Evolutionary conservation across 2,888 invertebrate species (phyloP).

Genomic region (Himalopsyche tibetana): DNA sequence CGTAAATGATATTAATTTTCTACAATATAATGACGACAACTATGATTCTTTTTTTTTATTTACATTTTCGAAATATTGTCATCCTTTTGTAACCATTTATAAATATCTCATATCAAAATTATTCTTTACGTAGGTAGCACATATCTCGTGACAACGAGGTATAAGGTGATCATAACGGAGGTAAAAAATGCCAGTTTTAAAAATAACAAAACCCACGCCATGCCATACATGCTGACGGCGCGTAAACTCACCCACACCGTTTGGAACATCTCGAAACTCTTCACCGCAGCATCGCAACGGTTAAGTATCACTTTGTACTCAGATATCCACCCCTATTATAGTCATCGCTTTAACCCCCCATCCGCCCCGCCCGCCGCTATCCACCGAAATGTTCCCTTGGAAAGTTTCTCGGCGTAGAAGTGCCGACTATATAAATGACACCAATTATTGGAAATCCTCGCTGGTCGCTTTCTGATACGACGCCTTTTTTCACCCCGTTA

Average conservation of each 20-base stretch:
- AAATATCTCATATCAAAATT: no score
- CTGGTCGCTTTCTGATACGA: conserved; percentile 4
- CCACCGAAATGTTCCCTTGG: conserved; percentile 6
- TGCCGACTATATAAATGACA: conserved; percentile 20
- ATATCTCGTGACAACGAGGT: background rate
- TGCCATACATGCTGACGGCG: background rate
- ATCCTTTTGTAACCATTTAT: no score
- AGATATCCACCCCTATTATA: conserved; percentile 34
- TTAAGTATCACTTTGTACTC: conserved; percentile 30
- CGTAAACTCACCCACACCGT: background rate
- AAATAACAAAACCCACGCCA: background rate
- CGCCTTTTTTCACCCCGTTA: background rate
- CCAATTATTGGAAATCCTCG: conserved; percentile 26
- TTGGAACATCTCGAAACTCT: conserved; percentile 6
- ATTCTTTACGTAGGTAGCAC: no score
- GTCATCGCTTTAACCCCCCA: conserved; percentile 17
- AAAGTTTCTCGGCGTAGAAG: conserved; percentile 1
- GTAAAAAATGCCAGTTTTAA: background rate
- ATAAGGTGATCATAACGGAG: background rate
- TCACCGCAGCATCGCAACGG: conserved; percentile 20
- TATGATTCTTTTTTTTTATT: no score
- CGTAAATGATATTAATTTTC: no score
- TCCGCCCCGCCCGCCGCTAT: background rate
- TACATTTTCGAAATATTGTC: no score
- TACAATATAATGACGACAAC: no score